phyloP scores from a whole-genome alignment of 2,113 vertebrate genomes.

The Campylomormyrus numenius region DNA sequence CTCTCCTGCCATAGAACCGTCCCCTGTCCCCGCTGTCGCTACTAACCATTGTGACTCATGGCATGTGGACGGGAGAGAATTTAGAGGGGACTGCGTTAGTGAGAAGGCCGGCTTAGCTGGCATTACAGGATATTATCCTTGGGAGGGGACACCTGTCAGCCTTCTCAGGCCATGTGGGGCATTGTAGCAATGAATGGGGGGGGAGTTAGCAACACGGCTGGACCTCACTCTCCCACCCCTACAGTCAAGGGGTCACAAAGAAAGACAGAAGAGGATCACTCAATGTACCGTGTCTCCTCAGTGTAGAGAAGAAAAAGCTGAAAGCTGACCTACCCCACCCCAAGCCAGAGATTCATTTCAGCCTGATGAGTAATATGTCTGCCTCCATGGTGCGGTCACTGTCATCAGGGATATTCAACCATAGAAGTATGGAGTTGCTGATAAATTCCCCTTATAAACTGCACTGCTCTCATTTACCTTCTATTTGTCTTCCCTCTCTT shows the following conservation, averaged over 20 bases:
- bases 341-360: neutral
- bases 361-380: neutral
- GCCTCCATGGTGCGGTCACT: neutral
- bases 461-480: neutral
- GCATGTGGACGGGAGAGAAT: slow-evolving; percentile 18
- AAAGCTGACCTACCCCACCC: neutral
- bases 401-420: neutral
- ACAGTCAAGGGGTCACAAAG: neutral
- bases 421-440: neutral
- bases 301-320: neutral
- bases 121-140: slow-evolving; percentile 53
- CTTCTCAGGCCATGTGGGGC: slow-evolving; percentile 25
- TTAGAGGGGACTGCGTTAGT: slow-evolving; percentile 37
- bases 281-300: neutral
- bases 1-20: neutral
- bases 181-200: slow-evolving; percentile 16
- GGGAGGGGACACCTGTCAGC: slow-evolving; percentile 16
- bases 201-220: neutral
- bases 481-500: neutral
- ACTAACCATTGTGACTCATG: slow-evolving; percentile 15
- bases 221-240: neutral
- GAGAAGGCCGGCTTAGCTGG: slow-evolving; percentile 57
- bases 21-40: neutral
- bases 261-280: neutral
- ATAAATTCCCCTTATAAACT: neutral